A percentile compares a stretch with the other conserved stretches of the same genome.
Conservation (phyloP, 2,113 vertebrate genomes). For the Apodemus sylvaticus region DNA sequence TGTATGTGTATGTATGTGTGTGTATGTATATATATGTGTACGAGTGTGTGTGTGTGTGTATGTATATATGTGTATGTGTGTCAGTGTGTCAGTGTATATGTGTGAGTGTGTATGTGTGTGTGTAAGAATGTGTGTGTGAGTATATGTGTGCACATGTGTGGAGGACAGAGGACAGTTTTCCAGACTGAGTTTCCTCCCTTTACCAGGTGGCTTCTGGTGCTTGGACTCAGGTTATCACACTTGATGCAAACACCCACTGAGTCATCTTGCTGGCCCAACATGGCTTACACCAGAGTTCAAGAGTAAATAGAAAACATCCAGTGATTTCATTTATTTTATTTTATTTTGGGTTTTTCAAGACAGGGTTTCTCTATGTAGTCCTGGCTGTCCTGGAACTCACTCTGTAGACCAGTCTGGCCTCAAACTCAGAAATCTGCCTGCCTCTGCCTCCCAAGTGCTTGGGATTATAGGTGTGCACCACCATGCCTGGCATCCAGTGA, state of each 20-base stretch:
- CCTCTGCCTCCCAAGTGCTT: too few species aligned
- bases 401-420: too few species aligned
- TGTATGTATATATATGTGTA: too few species aligned
- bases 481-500: not conserved
- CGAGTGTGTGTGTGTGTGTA: too few species aligned
- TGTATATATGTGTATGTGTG: too few species aligned
- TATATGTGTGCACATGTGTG: not conserved
- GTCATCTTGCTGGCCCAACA: not conserved
- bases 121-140: not conserved
- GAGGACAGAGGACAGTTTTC: not conserved
- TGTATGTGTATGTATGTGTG: not conserved
- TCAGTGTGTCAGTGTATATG: too few species aligned
- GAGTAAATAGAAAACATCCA: slow-evolving; percentile 22
- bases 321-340: slow-evolving; percentile 41
- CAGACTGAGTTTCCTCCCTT: not conserved
- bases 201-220: not conserved
- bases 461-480: too few species aligned
- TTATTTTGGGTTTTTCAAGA: too few species aligned
- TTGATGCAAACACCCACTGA: not conserved
- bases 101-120: not conserved
- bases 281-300: not conserved
- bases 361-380: too few species aligned
- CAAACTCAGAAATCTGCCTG: too few species aligned
- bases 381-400: too few species aligned
- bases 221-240: not conserved